Percentiles rank a stretch among this genome's conserved stretches.
phyloP scores from a whole-genome alignment of 2,113 vertebrate genomes.

The Machaerirhynchus nigripectus region DNA sequence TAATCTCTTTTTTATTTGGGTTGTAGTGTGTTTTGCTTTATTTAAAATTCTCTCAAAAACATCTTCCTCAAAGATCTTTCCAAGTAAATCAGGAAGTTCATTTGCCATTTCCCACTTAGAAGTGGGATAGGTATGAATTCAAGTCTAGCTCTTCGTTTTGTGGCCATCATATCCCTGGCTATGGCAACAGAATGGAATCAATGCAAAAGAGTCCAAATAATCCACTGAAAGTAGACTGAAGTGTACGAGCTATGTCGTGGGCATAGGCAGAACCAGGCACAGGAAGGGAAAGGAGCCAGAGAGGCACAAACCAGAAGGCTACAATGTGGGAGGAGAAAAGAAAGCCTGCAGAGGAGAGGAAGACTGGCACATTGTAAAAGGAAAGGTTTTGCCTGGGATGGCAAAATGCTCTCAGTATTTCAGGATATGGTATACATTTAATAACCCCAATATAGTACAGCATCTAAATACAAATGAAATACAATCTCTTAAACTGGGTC shows the following conservation, averaged over 20 bases:
- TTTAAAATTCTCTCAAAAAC: neutral
- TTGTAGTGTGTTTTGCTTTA: neutral
- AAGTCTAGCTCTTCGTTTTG: neutral
- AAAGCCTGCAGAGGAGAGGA: neutral
- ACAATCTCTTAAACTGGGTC: neutral
- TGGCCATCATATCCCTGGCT: neutral
- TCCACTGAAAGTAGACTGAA: neutral
- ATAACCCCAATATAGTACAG: neutral
- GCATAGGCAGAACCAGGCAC: neutral
- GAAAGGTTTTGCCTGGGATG: neutral
- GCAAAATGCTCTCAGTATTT: neutral
- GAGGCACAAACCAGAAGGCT: neutral
- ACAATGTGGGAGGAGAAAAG: neutral
- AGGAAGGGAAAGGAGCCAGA: neutral
- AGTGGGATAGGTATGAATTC: neutral
- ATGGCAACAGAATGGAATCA: neutral
- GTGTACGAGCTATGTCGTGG: rapidly evolving
- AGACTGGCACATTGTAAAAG: neutral
- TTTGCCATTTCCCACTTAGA: neutral
- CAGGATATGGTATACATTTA: neutral
- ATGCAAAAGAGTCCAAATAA: neutral
- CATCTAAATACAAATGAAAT: neutral
- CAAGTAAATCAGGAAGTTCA: neutral
- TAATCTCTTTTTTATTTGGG: neutral
- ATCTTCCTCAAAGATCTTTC: neutral